Conservation (phyloP, 1,140 invertebrate genomes). For the Solen grandis region DNA sequence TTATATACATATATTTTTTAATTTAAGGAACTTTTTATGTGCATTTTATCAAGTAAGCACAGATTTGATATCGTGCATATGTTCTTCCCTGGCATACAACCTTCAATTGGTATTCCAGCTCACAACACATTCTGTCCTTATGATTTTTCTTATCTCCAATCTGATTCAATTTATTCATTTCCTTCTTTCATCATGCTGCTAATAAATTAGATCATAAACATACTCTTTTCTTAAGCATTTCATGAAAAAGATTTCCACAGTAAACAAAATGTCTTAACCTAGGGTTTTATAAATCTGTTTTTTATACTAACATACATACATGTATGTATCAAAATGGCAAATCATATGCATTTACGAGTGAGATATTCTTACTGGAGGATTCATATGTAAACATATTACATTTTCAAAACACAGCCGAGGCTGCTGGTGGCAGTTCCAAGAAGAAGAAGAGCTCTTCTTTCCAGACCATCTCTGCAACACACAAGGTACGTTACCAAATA, state of each 20-base stretch:
- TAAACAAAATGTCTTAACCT: neutral
- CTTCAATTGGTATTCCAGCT: no score
- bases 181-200: no score
- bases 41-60: no score
- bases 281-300: neutral
- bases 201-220: no score
- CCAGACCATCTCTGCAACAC: constrained; percentile 91
- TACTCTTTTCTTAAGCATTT: neutral
- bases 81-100: no score
- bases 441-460: constrained; percentile 89
- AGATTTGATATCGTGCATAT: no score
- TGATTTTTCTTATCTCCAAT: no score
- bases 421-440: constrained; percentile 63
- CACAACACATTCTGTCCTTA: no score
- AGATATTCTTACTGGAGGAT: neutral
- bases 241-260: neutral
- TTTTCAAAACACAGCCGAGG: neutral
- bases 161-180: no score
- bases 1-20: neutral
- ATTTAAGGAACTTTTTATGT: neutral
- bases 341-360: neutral
- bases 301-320: neutral
- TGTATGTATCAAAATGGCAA: no score
- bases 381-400: neutral
- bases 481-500: constrained; percentile 59